These are phyloP conservation scores for Pyralis farinalis DNA, from an alignment of 2,888 invertebrate genomes.

Conservation along the genomic window DNA sequence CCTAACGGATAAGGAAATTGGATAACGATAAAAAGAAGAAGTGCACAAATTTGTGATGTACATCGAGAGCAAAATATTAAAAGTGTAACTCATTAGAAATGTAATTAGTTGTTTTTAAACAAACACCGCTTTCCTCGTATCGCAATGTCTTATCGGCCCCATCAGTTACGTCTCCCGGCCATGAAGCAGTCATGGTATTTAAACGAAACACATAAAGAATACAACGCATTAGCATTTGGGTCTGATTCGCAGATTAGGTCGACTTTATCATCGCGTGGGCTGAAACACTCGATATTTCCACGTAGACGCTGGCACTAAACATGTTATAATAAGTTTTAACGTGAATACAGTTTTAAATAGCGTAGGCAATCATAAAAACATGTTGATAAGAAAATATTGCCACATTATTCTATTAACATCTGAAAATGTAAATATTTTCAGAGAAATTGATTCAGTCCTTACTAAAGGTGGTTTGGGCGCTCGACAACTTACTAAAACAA, in stretches of 20 bases:
- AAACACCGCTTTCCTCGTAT: not conserved
- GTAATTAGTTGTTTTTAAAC: slow-evolving; percentile 5
- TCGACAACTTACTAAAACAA: too few relatives aligned
- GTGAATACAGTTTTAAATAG: too few relatives aligned
- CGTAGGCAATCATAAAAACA: too few relatives aligned
- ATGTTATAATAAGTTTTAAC: too few relatives aligned
- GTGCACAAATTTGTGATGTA: too few relatives aligned
- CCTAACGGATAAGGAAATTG: too few relatives aligned
- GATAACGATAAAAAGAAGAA: too few relatives aligned
- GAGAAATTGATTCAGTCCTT: too few relatives aligned
- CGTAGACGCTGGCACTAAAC: not conserved
- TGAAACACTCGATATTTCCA: not conserved
- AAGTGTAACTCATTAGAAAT: not conserved
- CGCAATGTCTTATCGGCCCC: slow-evolving; percentile 1
- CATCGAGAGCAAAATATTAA: not conserved
- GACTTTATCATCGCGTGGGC: slow-evolving; percentile 3
- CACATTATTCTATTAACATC: too few relatives aligned
- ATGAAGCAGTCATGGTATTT: slow-evolving; percentile 7
- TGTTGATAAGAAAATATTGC: too few relatives aligned
- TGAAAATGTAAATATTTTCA: too few relatives aligned
- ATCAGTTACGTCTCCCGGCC: slow-evolving; percentile 1
- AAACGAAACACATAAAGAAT: slow-evolving; percentile 8
- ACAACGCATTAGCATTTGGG: slow-evolving; percentile 6
- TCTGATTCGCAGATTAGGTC: slow-evolving; percentile 5
- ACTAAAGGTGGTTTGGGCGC: too few relatives aligned